These are phyloP conservation scores for Chelidonichthys spinosus DNA, from an alignment of 2,797 vertebrate species.

Conservation along the genomic window DNA sequence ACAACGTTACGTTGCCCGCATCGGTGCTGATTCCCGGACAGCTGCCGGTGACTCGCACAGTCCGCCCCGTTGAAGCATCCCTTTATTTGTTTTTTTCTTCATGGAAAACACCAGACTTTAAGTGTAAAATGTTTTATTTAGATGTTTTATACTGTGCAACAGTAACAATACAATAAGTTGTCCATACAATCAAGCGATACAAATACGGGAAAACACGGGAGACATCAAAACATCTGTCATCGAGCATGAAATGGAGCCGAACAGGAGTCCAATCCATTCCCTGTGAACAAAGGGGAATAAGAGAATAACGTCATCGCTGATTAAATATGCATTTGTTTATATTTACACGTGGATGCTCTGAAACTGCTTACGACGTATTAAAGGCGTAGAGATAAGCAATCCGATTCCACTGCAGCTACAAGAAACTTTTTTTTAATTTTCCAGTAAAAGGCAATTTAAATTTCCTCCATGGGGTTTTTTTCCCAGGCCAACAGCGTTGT, in stretches of 20 bases:
- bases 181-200: constrained; percentile 86
- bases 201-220: constrained; percentile 82
- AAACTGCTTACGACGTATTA: constrained; percentile 57
- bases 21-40: constrained; percentile 32
- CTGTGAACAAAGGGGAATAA: constrained; percentile 51
- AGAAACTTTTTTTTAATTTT: constrained; percentile 37
- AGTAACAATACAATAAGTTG: constrained; percentile 89
- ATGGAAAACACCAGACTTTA: constrained; percentile 31
- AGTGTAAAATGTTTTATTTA: constrained; percentile 91
- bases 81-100: too few relatives aligned
- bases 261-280: constrained; percentile 61
- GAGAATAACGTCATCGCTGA: constrained; percentile 69
- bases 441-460: constrained; percentile 69
- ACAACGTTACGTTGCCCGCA: constrained; percentile 30
- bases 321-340: constrained; percentile 81
- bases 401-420: constrained; percentile 63
- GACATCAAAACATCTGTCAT: constrained; percentile 77
- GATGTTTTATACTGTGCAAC: constrained; percentile 90
- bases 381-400: constrained; percentile 58
- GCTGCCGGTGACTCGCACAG: constrained; percentile 30
- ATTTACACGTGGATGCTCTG: constrained; percentile 76
- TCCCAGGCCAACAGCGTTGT: constrained; percentile 36
- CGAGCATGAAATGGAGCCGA: constrained; percentile 74
- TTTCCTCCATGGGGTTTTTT: constrained; percentile 3
- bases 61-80: neutral